Conservation (phyloP, 2,888 invertebrate genomes). For the Quadroppia sp. region DNA sequence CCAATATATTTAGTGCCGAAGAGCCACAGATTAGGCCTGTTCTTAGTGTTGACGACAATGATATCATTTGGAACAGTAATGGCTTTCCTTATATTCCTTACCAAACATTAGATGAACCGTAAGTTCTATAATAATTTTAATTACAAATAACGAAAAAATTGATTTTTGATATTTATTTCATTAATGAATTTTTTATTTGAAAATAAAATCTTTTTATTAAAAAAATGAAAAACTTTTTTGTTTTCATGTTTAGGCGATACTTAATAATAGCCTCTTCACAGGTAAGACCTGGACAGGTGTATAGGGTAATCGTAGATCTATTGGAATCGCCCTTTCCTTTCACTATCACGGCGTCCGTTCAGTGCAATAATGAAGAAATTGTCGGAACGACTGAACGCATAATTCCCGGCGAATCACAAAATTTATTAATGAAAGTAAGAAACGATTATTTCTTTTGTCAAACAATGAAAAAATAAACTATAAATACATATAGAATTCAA, state of each 20-base stretch:
- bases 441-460: too few relatives aligned
- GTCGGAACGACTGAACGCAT: slow-evolving; percentile 73
- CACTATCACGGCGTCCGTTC: slow-evolving; percentile 78
- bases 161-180: neutral
- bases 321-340: slow-evolving; percentile 72
- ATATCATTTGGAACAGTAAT: neutral
- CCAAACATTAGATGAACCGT: slow-evolving; percentile 10
- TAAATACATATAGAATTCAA: too few relatives aligned
- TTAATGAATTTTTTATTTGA: neutral
- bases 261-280: slow-evolving; percentile 85
- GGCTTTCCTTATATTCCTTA: slow-evolving; percentile 11
- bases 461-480: too few relatives aligned
- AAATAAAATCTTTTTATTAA: neutral
- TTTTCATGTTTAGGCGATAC: too few relatives aligned
- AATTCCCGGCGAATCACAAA: slow-evolving; percentile 65
- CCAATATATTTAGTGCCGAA: neutral
- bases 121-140: neutral
- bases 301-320: slow-evolving; percentile 79
- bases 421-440: slow-evolving; percentile 68
- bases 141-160: neutral
- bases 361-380: slow-evolving; percentile 81
- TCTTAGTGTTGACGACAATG: neutral
- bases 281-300: slow-evolving; percentile 85
- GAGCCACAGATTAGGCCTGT: neutral
- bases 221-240: neutral